Base-by-base conservation (phyloP, 2,888 invertebrate genomes). In the Pycnomerus fuliginosus region DNA sequence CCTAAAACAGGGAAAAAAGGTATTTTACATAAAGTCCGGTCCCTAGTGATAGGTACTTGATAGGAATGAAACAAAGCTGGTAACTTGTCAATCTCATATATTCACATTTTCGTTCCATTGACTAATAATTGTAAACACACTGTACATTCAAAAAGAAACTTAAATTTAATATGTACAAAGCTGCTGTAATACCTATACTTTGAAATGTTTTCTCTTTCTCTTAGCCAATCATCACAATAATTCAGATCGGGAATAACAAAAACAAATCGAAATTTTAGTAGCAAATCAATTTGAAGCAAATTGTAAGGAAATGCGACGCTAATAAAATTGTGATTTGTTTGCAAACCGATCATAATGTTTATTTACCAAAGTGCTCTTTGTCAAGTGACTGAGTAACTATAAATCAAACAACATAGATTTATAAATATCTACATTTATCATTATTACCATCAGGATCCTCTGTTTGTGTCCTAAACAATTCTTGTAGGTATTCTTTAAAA, bases 101-200 rank as follows among this genome's bases (percentile, higher is more conserved):
- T 71, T 71, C 70, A 71, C 71, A 71, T 65, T 68, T 68, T 70
- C 69, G 67, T 67, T 70, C 70, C 71, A 71, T 68, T 70, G 66
- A 71, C 71, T 72, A 71, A 68, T 65, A 61, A 64, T 58, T 67
- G 62, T 68, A 69, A 67, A 71, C 72, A 71, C 70, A 69, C 70
- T 72, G 70, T 71, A 72, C 72, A 72, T 68, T 69, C 65, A 67
- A 71, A 70, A 62, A 64, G 56, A 64, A 68, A 69, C 68, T 69
- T 68, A 69, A 64, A 68, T 66, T 63, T 53, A 62, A 61, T 68
- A 70, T 70, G 60, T 71, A 70, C 71, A 71, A 69, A 70, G 68
- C 66, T 53, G 48, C 24, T 56, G 58, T 63, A 62, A 65, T 65
- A 61, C 59, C 17, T 30, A 5, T 17, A 33, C 15, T 35, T 37